Evolutionary conservation across 2,888 invertebrate genomes (phyloP), one percentile per base, ranked within the genome.

Genomic region (Scaptodrosophila latifasciaeformis): DNA sequence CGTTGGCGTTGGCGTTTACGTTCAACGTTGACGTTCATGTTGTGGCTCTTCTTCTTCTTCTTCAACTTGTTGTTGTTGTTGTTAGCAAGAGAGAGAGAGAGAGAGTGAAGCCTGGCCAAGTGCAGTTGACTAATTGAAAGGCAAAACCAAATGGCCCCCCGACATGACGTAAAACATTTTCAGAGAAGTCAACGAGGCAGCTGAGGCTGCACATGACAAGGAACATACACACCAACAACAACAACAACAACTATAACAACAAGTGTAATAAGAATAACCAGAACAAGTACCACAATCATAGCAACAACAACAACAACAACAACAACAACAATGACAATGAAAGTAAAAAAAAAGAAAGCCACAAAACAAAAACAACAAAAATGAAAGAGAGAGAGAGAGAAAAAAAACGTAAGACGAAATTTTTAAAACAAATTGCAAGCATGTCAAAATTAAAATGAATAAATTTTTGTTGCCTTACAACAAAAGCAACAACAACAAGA

Each of bases 111-210:
- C n/a, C n/a, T 24, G 24, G 52, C 18, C 18, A 40, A 49, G 40
- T 24, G 40, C 50, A 24, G 65, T 65, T 65, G 65, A 62, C 65
- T 65, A 65, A 65, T 65, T 65, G 62, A 62, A 65, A 49, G 54
- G 21, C 60, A 40, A 47, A 49, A 60, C 59, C 61, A 67, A 70
- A 62, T 62, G 60, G 60, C 24, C 42, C 43, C 43, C 46, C 7
- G 54, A 70, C 64, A 70, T 74, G 75, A 71, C 75, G 75, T 64
- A 75, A 64, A 75, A 70, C 71, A 71, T 63, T 67, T 57, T 67
- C 37, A n/a, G 37, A 54, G 48, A 59, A 42, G 31, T 10, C 10
- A 40, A 29, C 19, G 44, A 18, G 37, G 10, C 12, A 46, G 18
- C 46, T 5, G 53, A 49, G 31, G 42, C 47, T 18, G 4, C 46